Base-by-base conservation (phyloP, 1,140 invertebrate species). In the Amphibalanus amphitrite region DNA sequence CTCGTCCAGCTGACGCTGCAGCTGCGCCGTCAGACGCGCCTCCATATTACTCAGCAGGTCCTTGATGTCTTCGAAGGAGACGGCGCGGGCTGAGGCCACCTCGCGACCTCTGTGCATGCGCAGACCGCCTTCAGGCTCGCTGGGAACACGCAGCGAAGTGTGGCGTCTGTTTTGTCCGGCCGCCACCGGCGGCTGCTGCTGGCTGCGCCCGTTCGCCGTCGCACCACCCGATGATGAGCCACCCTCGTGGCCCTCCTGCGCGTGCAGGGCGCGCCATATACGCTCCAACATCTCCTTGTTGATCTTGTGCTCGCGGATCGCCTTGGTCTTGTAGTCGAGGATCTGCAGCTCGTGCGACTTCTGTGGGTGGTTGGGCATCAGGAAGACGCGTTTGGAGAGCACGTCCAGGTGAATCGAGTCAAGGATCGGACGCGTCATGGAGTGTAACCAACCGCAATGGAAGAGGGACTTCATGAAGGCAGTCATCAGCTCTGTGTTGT, bases 401-500 rank as follows among this genome's bases (percentile, higher is more conserved):
- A 64, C 3, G 29, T 29, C 72, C 25, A 29, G 29, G 17, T 29
- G 30, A 6, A 38, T 26, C 71, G 23, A 71, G 29, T 68, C 28
- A 1, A 33, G 33, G 28, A 71, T 17, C 23, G n/a, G 33, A 3
- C 71, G 38, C 10, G 64, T 64, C 28, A 71, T 23, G 59, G 8
- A 8, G 23, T 71, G 30, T 26, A 15, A 25, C 0, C 15, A 69
- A 67, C 72, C 26, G 74, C 74, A 72, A 72, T 67, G 70, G 72
- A 1, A 75, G 47, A 38, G 71, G 69, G 40, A 74, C 30, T 33
- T 73, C 69, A 23, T 25, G 67, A 29, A 72, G 71, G 28, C 74
- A n/a, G 70, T 73, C 74, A n/a, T 73, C 71, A 75, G 73, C 64
- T 82, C 81, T 72, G 81, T 75, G 67, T 82, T 79, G 29, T 78